Evolutionary conservation across 2,797 vertebrate genomes (phyloP), one percentile per base, ranked within the genome.

Genomic region (Ctenopoma multispine): DNA sequence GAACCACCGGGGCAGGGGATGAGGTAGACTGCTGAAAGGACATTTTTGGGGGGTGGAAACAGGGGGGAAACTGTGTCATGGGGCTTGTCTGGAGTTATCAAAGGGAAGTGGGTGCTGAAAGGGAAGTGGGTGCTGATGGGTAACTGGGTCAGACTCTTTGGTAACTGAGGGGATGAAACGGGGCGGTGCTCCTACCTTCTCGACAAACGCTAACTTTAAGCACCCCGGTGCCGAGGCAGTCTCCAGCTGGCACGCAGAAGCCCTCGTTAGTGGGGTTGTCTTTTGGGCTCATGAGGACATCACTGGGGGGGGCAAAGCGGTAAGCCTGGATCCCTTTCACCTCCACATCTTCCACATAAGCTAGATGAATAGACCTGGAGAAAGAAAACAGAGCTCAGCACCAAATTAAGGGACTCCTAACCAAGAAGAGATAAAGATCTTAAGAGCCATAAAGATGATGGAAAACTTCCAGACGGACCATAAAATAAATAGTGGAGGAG

Each of bases 171-270:
- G 50, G 17, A 20, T 23, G 60, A 8, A 24, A 13, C 0, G 1
- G 38, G 27, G 9, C 0, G 1, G 29, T 21, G 4, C 9, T 17
- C 68, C 38, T 84, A 95, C 95, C 95, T 92, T 96, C 87, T 51
- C 93, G 90, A 77, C 95, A 96, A 79, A 95, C 92, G 85, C 95
- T 95, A 89, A 96, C 94, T 92, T 95, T 95, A 13, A 95, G 93
- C 80, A 96, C 92, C 3, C 95, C 95, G 14, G 93, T 94, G 83
- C 93, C 92, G 7, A 95, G 93, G 62, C 95, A 96, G 5, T 95
- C 90, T 10, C 90, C 90, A 14, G 92, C 89, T 40, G 94, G 95
- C 62, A 95, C 95, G 3, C 95, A 96, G 91, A 95, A 95, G 59
- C 94, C 94, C 9, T 77, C 90, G 4, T 95, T 96, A 23, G 75